phyloP scores from a whole-genome alignment of 1,140 invertebrate genomes.

The Chionoecetes opilio region DNA sequence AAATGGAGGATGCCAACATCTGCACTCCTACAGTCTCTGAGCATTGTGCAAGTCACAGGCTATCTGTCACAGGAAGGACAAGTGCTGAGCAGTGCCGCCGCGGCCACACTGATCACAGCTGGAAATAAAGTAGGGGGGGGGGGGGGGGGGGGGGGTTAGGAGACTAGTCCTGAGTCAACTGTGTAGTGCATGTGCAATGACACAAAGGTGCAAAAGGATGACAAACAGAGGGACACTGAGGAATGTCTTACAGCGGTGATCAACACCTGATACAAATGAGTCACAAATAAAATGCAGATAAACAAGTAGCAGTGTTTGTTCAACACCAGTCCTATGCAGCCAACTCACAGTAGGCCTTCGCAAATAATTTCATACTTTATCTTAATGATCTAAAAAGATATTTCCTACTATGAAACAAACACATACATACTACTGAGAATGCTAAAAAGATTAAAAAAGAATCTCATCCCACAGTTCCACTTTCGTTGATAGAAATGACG shows the following conservation, averaged over 20 bases:
- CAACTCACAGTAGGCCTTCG: not conserved
- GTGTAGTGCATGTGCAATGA: not conserved
- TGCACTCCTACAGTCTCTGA: not conserved
- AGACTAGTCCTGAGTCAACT: not conserved
- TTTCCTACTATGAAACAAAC: not conserved
- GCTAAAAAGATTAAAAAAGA: not conserved
- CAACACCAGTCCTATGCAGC: not conserved
- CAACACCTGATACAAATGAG: not conserved
- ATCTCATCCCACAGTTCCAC: no score
- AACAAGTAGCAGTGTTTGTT: not conserved
- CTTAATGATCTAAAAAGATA: not conserved
- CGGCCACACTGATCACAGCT: not conserved
- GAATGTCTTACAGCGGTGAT: no score
- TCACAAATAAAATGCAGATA: not conserved
- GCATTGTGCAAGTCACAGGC: constrained; percentile 15
- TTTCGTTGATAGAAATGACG: not conserved
- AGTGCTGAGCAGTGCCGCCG: not conserved
- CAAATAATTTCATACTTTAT: not conserved
- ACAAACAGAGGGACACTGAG: not conserved
- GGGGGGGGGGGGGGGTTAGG: not conserved
- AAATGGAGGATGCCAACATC: not conserved
- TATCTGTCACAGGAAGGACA: not conserved
- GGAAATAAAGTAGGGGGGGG: no score
- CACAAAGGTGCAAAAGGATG: not conserved
- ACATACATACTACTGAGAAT: not conserved